Conservation (phyloP, 2,888 invertebrate genomes). For the Ophioninae sp. region DNA sequence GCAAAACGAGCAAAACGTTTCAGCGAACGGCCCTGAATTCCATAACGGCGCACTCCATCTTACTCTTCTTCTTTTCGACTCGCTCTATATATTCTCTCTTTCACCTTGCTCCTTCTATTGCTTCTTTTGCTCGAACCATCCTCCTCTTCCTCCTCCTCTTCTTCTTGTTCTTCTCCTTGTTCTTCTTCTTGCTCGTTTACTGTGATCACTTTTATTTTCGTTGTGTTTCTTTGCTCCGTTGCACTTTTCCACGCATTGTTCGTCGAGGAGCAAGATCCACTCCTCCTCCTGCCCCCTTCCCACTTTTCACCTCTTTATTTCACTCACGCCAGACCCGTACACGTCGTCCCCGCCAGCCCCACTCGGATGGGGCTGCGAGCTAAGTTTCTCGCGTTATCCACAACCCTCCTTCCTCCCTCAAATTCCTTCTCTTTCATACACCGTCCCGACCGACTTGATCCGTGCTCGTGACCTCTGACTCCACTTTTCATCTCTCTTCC, state of each 20-base stretch:
- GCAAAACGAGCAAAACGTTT: constrained; percentile 68
- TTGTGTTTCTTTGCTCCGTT: constrained; percentile 52
- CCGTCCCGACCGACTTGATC: constrained; percentile 53
- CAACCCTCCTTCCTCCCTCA: constrained; percentile 39
- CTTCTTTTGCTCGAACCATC: too few species aligned
- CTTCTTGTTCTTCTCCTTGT: constrained; percentile 26
- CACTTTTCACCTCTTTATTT: neutral
- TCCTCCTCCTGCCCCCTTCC: constrained; percentile 27
- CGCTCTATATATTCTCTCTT: constrained; percentile 39
- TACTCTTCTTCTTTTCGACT: constrained; percentile 62
- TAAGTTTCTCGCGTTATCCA: constrained; percentile 49
- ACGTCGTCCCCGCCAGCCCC: constrained; percentile 22
- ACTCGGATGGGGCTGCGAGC: constrained; percentile 26
- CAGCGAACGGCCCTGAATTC: constrained; percentile 66
- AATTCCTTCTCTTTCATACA: constrained; percentile 36
- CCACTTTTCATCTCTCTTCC: constrained; percentile 56
- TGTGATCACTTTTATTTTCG: constrained; percentile 23
- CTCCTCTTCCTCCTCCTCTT: too few species aligned
- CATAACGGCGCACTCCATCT: constrained; percentile 63
- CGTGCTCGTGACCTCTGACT: constrained; percentile 63
- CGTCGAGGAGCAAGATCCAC: constrained; percentile 55
- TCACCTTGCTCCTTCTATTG: constrained; percentile 24
- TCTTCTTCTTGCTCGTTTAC: constrained; percentile 37
- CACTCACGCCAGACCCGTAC: constrained; percentile 41
- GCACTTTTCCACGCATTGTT: constrained; percentile 63